Base-by-base conservation (phyloP, 2,797 vertebrate genomes). In the Catharus ustulatus region DNA sequence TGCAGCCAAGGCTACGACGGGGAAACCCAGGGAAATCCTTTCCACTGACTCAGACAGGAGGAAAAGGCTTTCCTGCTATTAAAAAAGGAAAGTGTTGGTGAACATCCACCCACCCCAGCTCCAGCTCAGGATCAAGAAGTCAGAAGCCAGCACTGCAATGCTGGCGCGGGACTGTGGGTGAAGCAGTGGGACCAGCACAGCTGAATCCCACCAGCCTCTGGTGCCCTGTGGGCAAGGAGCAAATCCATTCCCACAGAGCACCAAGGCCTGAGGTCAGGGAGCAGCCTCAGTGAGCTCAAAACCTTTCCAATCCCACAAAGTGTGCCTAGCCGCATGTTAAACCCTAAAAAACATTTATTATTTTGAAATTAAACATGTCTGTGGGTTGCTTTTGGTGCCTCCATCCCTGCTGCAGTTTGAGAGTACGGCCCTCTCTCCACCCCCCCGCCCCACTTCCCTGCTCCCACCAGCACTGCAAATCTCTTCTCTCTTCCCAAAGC, bases 371-470 rank as follows among this genome's bases (percentile, higher is more conserved):
- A 63, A 90, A 74, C 43, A 22, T 16, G 1, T 51, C 49, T 2
- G 2, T 18, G 14, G 11, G 32, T 40, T 87, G 46, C 12, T 84
- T 78, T 63, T 42, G 36, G 24, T 48, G 15, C 49, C 20, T 81
- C 14, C 45, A 78, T 63, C 49, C n/a, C 57, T 1, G 2, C 30
- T 63, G 17, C n/a, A 81, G 6, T 38, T 36, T 5, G 2, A 32
- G 46, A 82, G 16, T 0, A 0, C 34, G 40, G n/a, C 14, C 13
- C 48, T 62, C 48, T 63, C 45, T 11, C 23, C 40, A 40, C 20
- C 5, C 6, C 3, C 6, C 5, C 2, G 3, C 6, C 3, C 4
- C 2, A 3, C 3, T 12, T 59, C 21, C 17, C 29, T 1, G 2
- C 55, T 88, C 27, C 55, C 43, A 46, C 30, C 19, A 80, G 40